Evolutionary conservation across 1,140 invertebrate species (phyloP).

Genomic region (Zaprionus ghesquierei): DNA sequence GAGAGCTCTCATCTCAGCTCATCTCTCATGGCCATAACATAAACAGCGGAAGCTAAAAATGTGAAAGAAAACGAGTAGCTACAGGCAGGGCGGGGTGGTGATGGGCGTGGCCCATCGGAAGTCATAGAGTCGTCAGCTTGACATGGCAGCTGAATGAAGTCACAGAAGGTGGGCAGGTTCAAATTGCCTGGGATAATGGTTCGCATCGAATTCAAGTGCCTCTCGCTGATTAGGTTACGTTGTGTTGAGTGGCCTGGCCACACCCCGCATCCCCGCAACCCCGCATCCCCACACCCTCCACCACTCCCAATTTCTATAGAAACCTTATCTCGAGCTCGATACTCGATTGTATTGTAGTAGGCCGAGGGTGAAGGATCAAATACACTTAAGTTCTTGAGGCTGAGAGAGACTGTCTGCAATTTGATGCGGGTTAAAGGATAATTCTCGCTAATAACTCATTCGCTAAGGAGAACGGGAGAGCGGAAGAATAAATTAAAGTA

Average conservation of each 20-base stretch:
- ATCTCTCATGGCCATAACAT: background rate
- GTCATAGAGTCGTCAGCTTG: slow-evolving; percentile 25
- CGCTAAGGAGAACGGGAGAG: background rate
- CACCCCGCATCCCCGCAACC: background rate
- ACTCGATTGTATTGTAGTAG: background rate
- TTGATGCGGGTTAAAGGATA: background rate
- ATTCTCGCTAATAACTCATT: background rate
- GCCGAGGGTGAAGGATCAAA: background rate
- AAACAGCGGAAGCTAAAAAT: slow-evolving; percentile 10
- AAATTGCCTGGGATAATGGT: slow-evolving; percentile 14
- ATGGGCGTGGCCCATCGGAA: slow-evolving; percentile 3
- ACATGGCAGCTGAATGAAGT: background rate
- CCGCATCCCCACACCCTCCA: too few relatives aligned
- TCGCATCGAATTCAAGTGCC: slow-evolving; percentile 12
- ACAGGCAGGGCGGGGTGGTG: background rate
- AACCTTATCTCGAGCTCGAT: background rate
- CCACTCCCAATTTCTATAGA: too few relatives aligned
- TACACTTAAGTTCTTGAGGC: background rate
- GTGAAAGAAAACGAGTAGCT: background rate
- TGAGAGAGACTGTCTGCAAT: background rate
- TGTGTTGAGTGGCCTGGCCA: background rate
- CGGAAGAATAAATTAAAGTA: background rate
- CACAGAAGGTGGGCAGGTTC: background rate
- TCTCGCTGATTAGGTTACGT: slow-evolving; percentile 18
- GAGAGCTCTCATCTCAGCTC: slow-evolving; percentile 21